Conservation (phyloP, 1,140 invertebrate genomes). For the Leptestheria dahalacensis region DNA sequence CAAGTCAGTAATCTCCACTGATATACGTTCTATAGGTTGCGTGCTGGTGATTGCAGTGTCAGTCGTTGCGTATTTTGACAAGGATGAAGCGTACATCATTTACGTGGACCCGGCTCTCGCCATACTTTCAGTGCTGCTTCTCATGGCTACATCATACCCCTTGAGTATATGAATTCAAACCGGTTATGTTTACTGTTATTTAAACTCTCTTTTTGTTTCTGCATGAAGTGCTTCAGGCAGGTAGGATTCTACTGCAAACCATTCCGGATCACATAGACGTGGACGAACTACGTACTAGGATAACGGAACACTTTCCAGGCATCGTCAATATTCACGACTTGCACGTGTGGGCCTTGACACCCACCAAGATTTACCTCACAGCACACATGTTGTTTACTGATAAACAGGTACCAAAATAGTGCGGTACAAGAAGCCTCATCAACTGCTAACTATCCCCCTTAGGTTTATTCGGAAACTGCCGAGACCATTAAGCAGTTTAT, state of each 20-base stretch:
- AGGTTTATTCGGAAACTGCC: conserved; percentile 26
- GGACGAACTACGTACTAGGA: conserved; percentile 41
- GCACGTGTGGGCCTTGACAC: conserved; percentile 62
- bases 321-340: conserved; percentile 65
- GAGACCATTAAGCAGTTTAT: conserved; percentile 50
- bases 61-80: conserved; percentile 42
- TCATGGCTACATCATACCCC: conserved; percentile 50
- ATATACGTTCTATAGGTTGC: too few relatives aligned
- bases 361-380: conserved; percentile 49
- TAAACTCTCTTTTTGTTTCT: conserved; percentile 23
- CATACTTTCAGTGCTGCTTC: conserved; percentile 42
- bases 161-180: conserved; percentile 29
- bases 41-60: conserved; percentile 50
- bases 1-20: too few relatives aligned
- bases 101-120: conserved; percentile 55
- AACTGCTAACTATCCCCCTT: conserved; percentile 11
- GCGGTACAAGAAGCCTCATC: conserved; percentile 9
- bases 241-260: conserved; percentile 59
- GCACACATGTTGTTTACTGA: conserved; percentile 56
- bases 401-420: conserved; percentile 31
- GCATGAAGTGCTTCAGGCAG: conserved; percentile 66
- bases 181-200: not conserved
- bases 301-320: conserved; percentile 54
- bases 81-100: conserved; percentile 39
- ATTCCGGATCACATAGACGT: conserved; percentile 65